A percentile compares a stretch with the other conserved stretches of the same genome.
Conservation (phyloP, 1,140 invertebrate species). For the Helicoverpa zea region DNA sequence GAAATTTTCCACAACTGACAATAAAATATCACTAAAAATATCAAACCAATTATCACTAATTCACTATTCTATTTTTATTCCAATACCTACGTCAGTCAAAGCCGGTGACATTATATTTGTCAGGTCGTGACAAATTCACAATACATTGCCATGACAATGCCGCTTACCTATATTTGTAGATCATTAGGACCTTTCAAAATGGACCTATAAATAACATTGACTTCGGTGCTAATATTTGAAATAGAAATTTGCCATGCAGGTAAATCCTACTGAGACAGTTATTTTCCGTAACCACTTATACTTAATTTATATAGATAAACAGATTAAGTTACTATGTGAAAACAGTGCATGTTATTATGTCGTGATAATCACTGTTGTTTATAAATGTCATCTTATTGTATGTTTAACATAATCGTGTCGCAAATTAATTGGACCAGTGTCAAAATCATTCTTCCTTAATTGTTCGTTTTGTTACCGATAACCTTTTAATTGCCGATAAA, state of each 20-base stretch:
- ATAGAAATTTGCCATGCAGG: not conserved
- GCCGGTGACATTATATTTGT: constrained; percentile 11
- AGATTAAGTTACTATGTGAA: constrained; percentile 7
- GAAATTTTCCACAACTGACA: constrained; percentile 36
- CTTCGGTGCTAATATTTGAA: not conserved
- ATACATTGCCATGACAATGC: not conserved
- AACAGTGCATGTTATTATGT: constrained; percentile 18
- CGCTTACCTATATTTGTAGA: not conserved
- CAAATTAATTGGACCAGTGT: constrained; percentile 8
- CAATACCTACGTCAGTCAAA: not conserved
- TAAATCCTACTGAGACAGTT: not conserved
- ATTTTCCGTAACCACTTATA: constrained; percentile 11
- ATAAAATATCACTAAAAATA: constrained; percentile 31
- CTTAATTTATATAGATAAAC: not conserved
- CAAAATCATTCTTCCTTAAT: not conserved
- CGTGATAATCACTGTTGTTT: constrained; percentile 36
- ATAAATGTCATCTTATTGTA: not conserved
- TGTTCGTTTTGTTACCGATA: not conserved
- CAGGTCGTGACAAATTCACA: constrained; percentile 34
- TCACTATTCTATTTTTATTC: constrained; percentile 13
- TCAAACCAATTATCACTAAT: constrained; percentile 8
- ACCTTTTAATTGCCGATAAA: constrained; percentile 9
- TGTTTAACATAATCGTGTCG: constrained; percentile 6
- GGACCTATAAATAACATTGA: constrained; percentile 33
- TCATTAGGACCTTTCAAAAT: constrained; percentile 25